These are phyloP conservation scores for Drosophila affinis DNA, from an alignment of 2,888 invertebrate genomes.

Conservation along the genomic window DNA sequence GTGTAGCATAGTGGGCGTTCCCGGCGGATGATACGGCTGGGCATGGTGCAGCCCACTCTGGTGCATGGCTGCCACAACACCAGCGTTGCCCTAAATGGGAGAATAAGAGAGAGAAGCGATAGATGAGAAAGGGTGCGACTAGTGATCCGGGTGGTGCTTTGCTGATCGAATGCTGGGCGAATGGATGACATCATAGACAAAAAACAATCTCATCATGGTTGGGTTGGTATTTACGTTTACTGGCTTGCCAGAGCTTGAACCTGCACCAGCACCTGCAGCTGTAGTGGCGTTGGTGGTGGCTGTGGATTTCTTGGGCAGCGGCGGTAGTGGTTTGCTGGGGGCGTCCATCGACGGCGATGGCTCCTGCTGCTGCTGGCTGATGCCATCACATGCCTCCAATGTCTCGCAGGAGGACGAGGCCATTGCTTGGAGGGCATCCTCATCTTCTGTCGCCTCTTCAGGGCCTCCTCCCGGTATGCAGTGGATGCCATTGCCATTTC, in stretches of 20 bases:
- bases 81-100: slow-evolving; percentile 48
- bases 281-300: slow-evolving; percentile 8
- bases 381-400: slow-evolving; percentile 77
- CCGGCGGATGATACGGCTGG: slow-evolving; percentile 79
- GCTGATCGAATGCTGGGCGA: slow-evolving; percentile 23
- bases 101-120: background rate
- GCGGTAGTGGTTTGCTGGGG: slow-evolving; percentile 80
- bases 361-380: slow-evolving; percentile 31
- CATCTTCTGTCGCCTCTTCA: slow-evolving; percentile 10
- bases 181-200: slow-evolving; percentile 17
- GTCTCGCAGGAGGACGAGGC: slow-evolving; percentile 82
- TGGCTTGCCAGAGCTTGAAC: slow-evolving; percentile 14
- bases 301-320: slow-evolving; percentile 71
- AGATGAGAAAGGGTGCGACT: background rate
- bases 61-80: slow-evolving; percentile 57
- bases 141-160: slow-evolving; percentile 3
- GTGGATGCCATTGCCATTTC: slow-evolving; percentile 27
- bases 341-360: slow-evolving; percentile 56
- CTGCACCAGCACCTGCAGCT: background rate
- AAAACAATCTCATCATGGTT: slow-evolving; percentile 39
- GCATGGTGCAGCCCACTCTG: slow-evolving; percentile 79
- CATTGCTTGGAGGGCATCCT: slow-evolving; percentile 23
- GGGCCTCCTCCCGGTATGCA: slow-evolving; percentile 28
- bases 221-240: slow-evolving; percentile 59
- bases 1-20: slow-evolving; percentile 78